phyloP scores from a whole-genome alignment of 2,113 vertebrate species.

The Sylvia atricapilla region DNA sequence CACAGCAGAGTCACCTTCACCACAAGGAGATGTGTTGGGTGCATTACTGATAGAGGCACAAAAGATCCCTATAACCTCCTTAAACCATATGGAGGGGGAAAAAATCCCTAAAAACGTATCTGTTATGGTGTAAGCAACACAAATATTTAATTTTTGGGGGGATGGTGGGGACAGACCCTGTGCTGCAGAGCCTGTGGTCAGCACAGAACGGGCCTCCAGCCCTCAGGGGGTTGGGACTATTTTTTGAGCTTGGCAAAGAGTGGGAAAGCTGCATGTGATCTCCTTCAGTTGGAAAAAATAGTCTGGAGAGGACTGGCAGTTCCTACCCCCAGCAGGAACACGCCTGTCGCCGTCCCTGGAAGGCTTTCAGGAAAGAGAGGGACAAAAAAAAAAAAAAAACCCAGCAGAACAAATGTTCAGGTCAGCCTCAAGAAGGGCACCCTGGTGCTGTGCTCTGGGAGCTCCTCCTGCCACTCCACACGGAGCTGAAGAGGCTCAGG shows the following conservation, averaged over 20 bases:
- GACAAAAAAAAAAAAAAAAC: neutral
- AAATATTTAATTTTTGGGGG: neutral
- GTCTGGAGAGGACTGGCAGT: neutral
- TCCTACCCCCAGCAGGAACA: neutral
- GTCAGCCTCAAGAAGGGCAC: neutral
- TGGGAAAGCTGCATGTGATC: neutral
- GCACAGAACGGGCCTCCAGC: rapidly evolving
- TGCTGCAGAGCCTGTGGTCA: neutral
- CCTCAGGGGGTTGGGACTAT: neutral
- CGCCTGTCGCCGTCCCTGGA: neutral
- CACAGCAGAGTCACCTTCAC: neutral
- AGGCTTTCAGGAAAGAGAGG: neutral
- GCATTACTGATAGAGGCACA: neutral
- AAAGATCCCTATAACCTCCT: neutral
- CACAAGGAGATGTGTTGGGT: neutral
- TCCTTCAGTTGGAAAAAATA: neutral
- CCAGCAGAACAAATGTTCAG: neutral
- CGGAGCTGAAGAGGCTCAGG: neutral
- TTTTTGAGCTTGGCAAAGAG: neutral
- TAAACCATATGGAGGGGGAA: neutral
- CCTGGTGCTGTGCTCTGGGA: conserved; percentile 9
- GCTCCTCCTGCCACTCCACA: neutral
- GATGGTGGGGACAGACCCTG: neutral
- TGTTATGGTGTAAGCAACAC: neutral
- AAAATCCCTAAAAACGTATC: neutral